phyloP scores from a whole-genome alignment of 1,140 invertebrate genomes.

The Ceratitis capitata region DNA sequence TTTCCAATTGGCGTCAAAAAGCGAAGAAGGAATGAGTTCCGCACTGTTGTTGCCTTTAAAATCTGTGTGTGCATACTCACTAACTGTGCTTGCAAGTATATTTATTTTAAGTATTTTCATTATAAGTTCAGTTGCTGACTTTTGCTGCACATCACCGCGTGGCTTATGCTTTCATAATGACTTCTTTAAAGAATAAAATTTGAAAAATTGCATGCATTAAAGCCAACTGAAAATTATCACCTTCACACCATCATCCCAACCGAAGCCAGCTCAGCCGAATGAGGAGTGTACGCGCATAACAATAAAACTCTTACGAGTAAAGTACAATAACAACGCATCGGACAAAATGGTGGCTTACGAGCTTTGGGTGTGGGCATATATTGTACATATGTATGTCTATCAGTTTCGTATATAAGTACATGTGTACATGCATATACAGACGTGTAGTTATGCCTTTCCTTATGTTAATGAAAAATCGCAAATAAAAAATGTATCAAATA shows the following conservation, averaged over 20 bases:
- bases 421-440: neutral
- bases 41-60: too few species aligned
- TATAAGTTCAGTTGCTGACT: too few species aligned
- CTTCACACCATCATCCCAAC: conserved; percentile 17
- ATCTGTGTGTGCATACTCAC: too few species aligned
- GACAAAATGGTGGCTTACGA: conserved; percentile 16
- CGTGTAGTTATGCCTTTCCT: too few species aligned
- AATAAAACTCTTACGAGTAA: conserved; percentile 25
- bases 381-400: too few species aligned
- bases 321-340: neutral
- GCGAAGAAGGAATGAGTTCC: too few species aligned
- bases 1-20: too few species aligned
- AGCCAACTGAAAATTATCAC: conserved; percentile 8
- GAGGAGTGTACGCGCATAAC: conserved; percentile 8
- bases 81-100: too few species aligned
- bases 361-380: neutral
- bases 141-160: neutral
- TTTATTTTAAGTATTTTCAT: too few species aligned
- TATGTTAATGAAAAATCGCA: too few species aligned
- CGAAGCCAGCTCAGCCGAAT: neutral
- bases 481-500: neutral
- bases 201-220: conserved; percentile 14
- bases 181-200: conserved; percentile 6
- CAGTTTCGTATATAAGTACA: neutral
- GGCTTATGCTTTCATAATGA: conserved; percentile 22